phyloP scores from a whole-genome alignment of 2,797 vertebrate genomes.

The Eutrigla gurnardus region DNA sequence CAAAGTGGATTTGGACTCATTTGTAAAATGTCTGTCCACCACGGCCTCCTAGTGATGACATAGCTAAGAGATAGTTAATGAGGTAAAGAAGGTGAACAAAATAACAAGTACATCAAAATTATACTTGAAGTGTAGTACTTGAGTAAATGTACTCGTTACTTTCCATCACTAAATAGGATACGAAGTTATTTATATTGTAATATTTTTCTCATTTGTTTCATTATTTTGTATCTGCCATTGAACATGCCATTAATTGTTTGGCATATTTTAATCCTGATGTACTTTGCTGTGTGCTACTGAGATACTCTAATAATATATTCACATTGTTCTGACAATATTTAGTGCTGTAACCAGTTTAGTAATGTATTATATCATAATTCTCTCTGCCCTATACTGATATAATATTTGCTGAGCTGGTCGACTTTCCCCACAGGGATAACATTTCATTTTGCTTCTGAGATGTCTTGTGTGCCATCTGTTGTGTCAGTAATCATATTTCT shows the following conservation, averaged over 20 bases:
- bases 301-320: neutral
- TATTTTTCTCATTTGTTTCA: neutral
- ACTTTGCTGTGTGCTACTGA: neutral
- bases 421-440: neutral
- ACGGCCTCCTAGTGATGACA: too few relatives aligned
- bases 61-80: neutral
- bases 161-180: neutral
- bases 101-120: neutral
- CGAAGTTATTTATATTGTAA: neutral
- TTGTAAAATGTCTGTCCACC: too few relatives aligned
- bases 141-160: neutral
- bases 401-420: neutral
- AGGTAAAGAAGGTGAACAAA: neutral
- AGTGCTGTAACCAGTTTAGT: neutral
- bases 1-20: too few relatives aligned
- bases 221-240: neutral
- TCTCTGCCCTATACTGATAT: neutral
- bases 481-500: conserved; percentile 4
- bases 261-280: neutral
- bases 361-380: neutral
- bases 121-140: neutral
- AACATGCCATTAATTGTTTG: neutral
- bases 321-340: conserved; percentile 1
- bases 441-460: conserved; percentile 2
- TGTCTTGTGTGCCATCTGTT: conserved; percentile 14